Percentiles rank a stretch among this genome's conserved stretches.
These are phyloP conservation scores for Romanomermis culicivorax DNA, from an alignment of 2,888 invertebrate species.

Conservation along the genomic window DNA sequence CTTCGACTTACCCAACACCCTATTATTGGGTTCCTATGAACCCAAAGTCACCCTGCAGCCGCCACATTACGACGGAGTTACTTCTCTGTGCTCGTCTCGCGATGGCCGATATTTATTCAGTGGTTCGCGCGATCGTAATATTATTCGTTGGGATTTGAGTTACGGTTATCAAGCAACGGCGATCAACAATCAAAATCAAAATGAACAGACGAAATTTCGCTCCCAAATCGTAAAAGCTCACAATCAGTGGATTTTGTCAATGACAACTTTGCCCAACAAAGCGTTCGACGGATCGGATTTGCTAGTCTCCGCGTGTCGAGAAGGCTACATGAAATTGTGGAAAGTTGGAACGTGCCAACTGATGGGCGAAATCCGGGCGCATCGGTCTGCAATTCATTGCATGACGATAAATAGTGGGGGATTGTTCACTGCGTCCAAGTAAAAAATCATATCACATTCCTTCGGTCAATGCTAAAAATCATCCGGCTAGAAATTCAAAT, in stretches of 20 bases:
- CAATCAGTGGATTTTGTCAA: conserved; percentile 63
- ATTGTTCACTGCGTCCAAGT: conserved; percentile 63
- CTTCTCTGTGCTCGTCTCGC: conserved; percentile 47
- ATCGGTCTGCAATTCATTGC: conserved; percentile 44
- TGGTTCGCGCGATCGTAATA: conserved; percentile 58
- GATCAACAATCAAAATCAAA: neutral
- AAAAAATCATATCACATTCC: no score
- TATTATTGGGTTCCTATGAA: conserved; percentile 34
- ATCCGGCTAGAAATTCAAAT: no score
- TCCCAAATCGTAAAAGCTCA: no score
- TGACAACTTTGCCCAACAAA: conserved; percentile 39
- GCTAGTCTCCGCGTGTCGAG: conserved; percentile 51
- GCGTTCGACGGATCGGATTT: conserved; percentile 27
- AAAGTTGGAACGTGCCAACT: conserved; percentile 43
- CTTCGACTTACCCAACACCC: no score
- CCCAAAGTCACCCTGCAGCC: conserved; percentile 48
- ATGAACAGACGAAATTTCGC: no score
- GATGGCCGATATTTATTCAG: conserved; percentile 45
- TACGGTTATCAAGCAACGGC: neutral
- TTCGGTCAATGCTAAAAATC: no score
- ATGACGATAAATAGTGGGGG: conserved; percentile 42
- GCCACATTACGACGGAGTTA: conserved; percentile 70
- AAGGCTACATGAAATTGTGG: conserved; percentile 54
- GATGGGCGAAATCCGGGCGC: conserved; percentile 46
- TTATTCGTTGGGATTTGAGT: conserved; percentile 59